These are phyloP conservation scores for Drosophila incognita DNA, from an alignment of 2,888 invertebrate species.

Conservation along the genomic window DNA sequence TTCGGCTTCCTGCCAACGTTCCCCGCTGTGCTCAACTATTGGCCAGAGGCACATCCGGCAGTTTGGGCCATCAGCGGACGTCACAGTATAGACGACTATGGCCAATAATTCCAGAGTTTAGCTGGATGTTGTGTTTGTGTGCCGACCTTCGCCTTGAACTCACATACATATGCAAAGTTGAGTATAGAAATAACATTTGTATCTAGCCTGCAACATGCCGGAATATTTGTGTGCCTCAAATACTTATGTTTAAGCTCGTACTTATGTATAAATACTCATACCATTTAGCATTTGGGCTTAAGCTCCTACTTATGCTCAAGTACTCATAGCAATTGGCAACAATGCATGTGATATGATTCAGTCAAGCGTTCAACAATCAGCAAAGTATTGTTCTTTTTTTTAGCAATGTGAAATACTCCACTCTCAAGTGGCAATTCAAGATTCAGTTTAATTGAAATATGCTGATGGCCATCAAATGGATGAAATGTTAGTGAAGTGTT, in stretches of 20 bases:
- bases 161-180: neutral
- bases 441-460: neutral
- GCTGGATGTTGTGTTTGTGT: slow-evolving; percentile 20
- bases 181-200: neutral
- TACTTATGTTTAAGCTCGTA: neutral
- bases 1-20: slow-evolving; percentile 8
- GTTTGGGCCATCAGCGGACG: slow-evolving; percentile 6
- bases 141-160: slow-evolving; percentile 1
- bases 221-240: neutral
- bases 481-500: neutral
- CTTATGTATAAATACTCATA: neutral
- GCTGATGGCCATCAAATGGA: neutral
- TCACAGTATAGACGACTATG: slow-evolving; percentile 22
- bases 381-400: neutral
- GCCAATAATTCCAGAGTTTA: slow-evolving; percentile 38
- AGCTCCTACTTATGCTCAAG: neutral
- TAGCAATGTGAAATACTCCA: neutral
- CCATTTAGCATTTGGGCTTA: neutral
- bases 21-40: slow-evolving; percentile 8
- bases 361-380: neutral
- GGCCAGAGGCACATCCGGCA: slow-evolving; percentile 41
- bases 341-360: neutral
- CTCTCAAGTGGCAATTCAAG: neutral
- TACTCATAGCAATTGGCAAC: neutral
- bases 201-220: neutral